A percentile compares a stretch with the other conserved stretches of the same genome.
phyloP scores from a whole-genome alignment of 1,140 invertebrate genomes.

The Diabrotica undecimpunctata region DNA sequence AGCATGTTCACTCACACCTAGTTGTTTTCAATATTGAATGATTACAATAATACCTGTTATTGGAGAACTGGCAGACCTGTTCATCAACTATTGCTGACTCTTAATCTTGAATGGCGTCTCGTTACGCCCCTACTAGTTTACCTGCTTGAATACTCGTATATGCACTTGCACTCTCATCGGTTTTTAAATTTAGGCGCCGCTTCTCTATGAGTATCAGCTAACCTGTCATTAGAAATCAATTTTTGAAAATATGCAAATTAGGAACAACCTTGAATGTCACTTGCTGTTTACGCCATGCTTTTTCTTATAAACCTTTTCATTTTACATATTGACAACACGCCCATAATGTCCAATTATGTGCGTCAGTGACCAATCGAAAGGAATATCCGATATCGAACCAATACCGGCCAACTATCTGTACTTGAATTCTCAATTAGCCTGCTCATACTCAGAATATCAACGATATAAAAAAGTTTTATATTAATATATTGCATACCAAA shows the following conservation, averaged over 20 bases:
- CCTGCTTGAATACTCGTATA: slow-evolving; percentile 16
- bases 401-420: slow-evolving; percentile 7
- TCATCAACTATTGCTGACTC: slow-evolving; percentile 46
- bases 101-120: slow-evolving; percentile 43
- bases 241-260: slow-evolving; percentile 1
- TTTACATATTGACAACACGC: slow-evolving; percentile 19
- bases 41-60: slow-evolving; percentile 47
- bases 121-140: slow-evolving; percentile 39
- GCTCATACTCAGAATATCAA: neutral
- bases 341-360: slow-evolving; percentile 29
- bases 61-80: slow-evolving; percentile 43
- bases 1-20: slow-evolving; percentile 35
- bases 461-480: neutral
- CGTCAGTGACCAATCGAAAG: slow-evolving; percentile 12
- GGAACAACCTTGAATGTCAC: slow-evolving; percentile 1
- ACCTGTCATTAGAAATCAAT: slow-evolving; percentile 3
- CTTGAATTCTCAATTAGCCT: slow-evolving; percentile 1
- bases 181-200: neutral
- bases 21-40: slow-evolving; percentile 45
- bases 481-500: neutral
- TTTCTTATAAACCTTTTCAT: neutral
- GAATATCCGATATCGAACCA: slow-evolving; percentile 9
- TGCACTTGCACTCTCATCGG: slow-evolving; percentile 23
- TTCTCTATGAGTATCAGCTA: neutral
- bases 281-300: neutral